A percentile compares a stretch with the other conserved stretches of the same genome.
Conservation (phyloP, 2,797 vertebrate genomes). For the Naso thynnoides region DNA sequence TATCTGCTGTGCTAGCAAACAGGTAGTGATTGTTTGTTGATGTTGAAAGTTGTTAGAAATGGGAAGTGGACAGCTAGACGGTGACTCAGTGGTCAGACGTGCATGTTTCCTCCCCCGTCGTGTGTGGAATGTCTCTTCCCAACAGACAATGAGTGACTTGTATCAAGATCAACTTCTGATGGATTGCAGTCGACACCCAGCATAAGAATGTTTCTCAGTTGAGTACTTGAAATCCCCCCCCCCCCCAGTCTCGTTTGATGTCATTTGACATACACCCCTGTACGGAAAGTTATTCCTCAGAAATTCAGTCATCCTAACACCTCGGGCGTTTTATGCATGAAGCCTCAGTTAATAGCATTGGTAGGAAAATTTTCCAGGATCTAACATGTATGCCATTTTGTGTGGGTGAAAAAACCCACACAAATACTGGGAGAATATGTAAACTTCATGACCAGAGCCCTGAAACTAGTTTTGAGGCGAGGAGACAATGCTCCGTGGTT, state of each 20-base stretch:
- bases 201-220: constrained; percentile 13
- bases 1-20: constrained; percentile 17
- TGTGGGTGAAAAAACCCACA: constrained; percentile 22
- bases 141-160: constrained; percentile 3
- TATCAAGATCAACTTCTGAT: constrained; percentile 13
- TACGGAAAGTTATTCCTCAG: neutral
- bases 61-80: constrained; percentile 49
- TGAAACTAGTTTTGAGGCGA: neutral
- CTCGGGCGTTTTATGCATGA: neutral
- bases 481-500: neutral
- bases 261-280: neutral
- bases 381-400: constrained; percentile 24
- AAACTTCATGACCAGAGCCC: neutral
- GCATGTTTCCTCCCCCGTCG: neutral
- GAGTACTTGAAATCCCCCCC: neutral
- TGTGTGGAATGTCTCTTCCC: constrained; percentile 34
- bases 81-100: constrained; percentile 26
- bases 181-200: neutral
- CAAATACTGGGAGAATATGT: neutral
- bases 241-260: neutral
- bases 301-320: neutral
- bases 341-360: constrained; percentile 14
- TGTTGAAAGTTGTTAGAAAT: constrained; percentile 57
- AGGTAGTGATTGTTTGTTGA: constrained; percentile 52
- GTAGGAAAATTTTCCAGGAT: constrained; percentile 5